Evolutionary conservation across 37 sponge, comb jelly and placozoan species (phyloP), one percentile per base, ranked within the genome.

Genomic region (Axinella damicornis): DNA sequence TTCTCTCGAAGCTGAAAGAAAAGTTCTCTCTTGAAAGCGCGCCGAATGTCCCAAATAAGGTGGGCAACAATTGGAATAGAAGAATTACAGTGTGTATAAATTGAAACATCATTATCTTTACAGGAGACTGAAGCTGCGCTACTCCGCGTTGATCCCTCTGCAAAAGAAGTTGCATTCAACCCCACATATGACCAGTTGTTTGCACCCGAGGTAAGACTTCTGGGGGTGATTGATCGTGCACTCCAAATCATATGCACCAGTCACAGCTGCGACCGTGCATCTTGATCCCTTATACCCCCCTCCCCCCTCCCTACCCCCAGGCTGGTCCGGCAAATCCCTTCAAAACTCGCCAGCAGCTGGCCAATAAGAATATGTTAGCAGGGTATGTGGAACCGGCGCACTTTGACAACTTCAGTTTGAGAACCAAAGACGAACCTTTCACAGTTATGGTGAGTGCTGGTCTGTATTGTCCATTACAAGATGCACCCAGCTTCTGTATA

Each of bases 251-350:
- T n/a, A n/a, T n/a, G n/a, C n/a, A n/a, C n/a, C n/a, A n/a, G n/a
- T n/a, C n/a, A n/a, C n/a, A n/a, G n/a, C n/a, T n/a, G n/a, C n/a
- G n/a, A n/a, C n/a, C n/a, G n/a, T n/a, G n/a, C n/a, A n/a, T n/a
- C n/a, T n/a, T n/a, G n/a, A n/a, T n/a, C n/a, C n/a, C n/a, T n/a
- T n/a, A n/a, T n/a, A n/a, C n/a, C n/a, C n/a, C n/a, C n/a, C n/a
- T n/a, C n/a, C 20, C 20, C 60, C 60, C 60, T 21, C 18, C 18
- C 20, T 18, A 57, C n/a, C 61, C 20, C 18, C 74, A 95, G 94
- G 88, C 94, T 2, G 99, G 99, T 14, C 99, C 99, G 21, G 76
- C 58, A 0, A 96, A 98, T 78, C 99, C 99, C 22, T 90, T 84
- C 83, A 95, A 93, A 71, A 92, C 97, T 4, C 60, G 78, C 17